Evolutionary conservation across 2,888 invertebrate genomes (phyloP).

Genomic region (Orchestes rusci): DNA sequence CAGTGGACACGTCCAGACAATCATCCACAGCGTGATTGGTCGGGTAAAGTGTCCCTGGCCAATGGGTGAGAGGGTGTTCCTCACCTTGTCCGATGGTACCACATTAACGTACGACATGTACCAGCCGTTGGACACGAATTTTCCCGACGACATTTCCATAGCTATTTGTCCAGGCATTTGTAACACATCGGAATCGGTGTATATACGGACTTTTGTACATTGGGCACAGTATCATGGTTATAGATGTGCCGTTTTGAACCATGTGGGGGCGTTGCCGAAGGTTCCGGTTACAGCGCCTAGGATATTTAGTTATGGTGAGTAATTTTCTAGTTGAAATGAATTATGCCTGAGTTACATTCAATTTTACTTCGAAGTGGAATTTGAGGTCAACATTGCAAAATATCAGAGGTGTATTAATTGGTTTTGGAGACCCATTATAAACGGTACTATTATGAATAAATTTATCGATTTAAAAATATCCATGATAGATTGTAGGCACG

Average conservation of each 20-base stretch:
- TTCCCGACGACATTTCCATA: conserved; percentile 78
- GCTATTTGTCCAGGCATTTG: conserved; percentile 90
- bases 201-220: conserved; percentile 88
- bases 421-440: too few relatives aligned
- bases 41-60: conserved; percentile 85
- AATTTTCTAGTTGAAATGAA: too few relatives aligned
- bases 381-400: too few relatives aligned
- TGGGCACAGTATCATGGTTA: conserved; percentile 88
- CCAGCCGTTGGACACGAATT: conserved; percentile 65
- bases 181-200: conserved; percentile 90
- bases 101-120: conserved; percentile 90
- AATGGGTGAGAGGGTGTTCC: conserved; percentile 71
- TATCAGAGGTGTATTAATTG: too few relatives aligned
- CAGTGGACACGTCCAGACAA: conserved; percentile 91
- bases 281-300: conserved; percentile 80
- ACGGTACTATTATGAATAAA: too few relatives aligned
- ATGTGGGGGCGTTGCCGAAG: conserved; percentile 81
- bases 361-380: too few relatives aligned
- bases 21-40: conserved; percentile 82
- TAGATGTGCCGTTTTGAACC: conserved; percentile 88
- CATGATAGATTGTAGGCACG: too few relatives aligned
- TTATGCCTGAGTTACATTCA: too few relatives aligned
- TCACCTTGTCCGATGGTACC: conserved; percentile 73
- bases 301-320: conserved; percentile 85
- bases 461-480: too few relatives aligned